These are phyloP conservation scores for Glaucomys volans DNA, from an alignment of 2,113 vertebrate genomes.

Conservation along the genomic window DNA sequence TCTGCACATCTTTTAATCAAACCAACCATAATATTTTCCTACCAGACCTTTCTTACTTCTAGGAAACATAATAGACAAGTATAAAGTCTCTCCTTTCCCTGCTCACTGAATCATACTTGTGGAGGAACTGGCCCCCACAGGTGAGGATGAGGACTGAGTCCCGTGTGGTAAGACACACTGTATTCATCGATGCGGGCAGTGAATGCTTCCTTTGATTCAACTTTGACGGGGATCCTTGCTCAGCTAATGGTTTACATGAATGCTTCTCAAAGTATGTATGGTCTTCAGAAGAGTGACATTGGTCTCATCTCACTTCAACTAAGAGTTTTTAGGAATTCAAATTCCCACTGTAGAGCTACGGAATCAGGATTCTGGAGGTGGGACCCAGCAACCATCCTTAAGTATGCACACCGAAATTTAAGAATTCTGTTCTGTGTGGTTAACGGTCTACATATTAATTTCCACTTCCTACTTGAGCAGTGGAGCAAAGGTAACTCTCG, in stretches of 20 bases:
- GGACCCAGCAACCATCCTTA: background rate
- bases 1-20: background rate
- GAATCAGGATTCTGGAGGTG: background rate
- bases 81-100: background rate
- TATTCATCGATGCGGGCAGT: background rate
- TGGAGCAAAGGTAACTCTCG: background rate
- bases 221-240: background rate
- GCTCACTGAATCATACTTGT: background rate
- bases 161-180: background rate
- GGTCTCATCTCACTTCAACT: background rate
- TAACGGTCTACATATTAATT: background rate
- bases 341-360: background rate
- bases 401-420: background rate
- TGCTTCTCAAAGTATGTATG: slow-evolving; percentile 21
- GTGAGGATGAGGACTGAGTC: background rate
- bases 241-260: background rate
- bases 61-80: background rate
- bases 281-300: background rate
- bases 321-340: background rate
- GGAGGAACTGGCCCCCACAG: background rate
- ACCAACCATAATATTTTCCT: background rate
- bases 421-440: background rate
- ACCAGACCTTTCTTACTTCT: background rate
- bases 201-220: background rate
- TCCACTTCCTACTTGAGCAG: background rate